Base-by-base conservation (phyloP, 2,888 invertebrate genomes). In the Trichogramma dendrolimi region DNA sequence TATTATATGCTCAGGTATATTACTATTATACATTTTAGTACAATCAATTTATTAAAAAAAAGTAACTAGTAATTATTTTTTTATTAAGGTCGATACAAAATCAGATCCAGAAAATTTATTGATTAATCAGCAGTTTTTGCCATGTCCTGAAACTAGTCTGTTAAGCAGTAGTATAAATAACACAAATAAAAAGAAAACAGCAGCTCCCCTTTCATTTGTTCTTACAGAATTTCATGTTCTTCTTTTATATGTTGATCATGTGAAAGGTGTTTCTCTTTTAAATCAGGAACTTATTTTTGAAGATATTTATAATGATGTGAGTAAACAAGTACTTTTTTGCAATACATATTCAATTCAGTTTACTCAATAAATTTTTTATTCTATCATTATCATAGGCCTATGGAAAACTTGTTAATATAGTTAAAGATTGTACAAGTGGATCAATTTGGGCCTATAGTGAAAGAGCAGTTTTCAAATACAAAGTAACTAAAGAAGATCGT, bases 151-250 rank as follows among this genome's bases (percentile, higher is more conserved):
- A 68, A 72, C 73, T 27, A 78, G 76, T 69, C 68, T 77, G 7
- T 71, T 75, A 60, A 75, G 68, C 49, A 73, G 67, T 56, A 73
- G 65, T 59, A 11, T 43, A 14, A n/a, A 27, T 27, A 46, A 46
- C n/a, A 51, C 58, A 6, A 67, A 72, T 1, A 63, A 70, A 49
- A 64, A 58, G 6, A 69, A 68, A 55, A 67, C 78, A 4, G 72
- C 71, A 60, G 81, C 83, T 1, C 91, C 94, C 0, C 81, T 90
- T 47, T 85, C 90, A 0, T 89, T 95, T 72, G 87, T 92, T 2
- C 81, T 95, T 57, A 96, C 96, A 0, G 91, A 96, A 78, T 96
- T 94, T 80, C 96, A 97, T 79, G 88, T 90, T 0, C 79, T 96
- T 3, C 81, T 96, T 8, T 86, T 95, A 68, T 96, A 91, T 77